Evolutionary conservation across 2,888 invertebrate genomes (phyloP), one percentile per base, ranked within the genome.

Genomic region (Vanessa cardui): DNA sequence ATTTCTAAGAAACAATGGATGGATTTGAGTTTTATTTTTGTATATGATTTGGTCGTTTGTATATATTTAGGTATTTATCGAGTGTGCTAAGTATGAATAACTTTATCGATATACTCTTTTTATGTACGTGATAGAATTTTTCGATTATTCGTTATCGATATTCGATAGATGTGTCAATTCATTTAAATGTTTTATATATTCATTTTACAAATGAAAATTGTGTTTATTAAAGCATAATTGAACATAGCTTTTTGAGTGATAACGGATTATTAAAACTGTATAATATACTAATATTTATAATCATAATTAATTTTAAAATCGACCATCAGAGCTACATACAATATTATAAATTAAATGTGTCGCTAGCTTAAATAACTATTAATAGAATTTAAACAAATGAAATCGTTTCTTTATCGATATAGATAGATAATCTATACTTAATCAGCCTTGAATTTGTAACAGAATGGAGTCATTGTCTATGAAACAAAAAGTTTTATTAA

Each of bases 1-100:
- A 20, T 50, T 67, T 69, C 62, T 66, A 39, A 64, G 60, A 72
- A 72, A 73, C 71, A 73, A 74, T 72, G 26, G 66, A 63, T 54
- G 65, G 62, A 64, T 33, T 62, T 65, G 18, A 62, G 58, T 44
- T 49, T 58, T 59, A 62, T 58, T 46, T 58, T 64, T 58, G 31
- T 52, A 33, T 62, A 62, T 45, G 58, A 49, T 64, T 58, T 7
- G 39, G 16, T 54, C 5, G 54, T 54, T 33, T 54, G 31, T 54
- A n/a, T 16, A 31, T 31, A 54, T 54, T 54, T 54, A 31, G 26
- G 31, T 26, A 54, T 54, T 26, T 52, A 47, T 47, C 47, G 47
- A 47, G 39, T 39, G 39, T 47, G 18, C 47, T 47, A n/a, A 54
- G n/a, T 31, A 54, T 54, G 26, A 31, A 54, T 54, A 54, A 8